These are phyloP conservation scores for Peromyscus melanophrys DNA, from an alignment of 2,797 vertebrate genomes.

Conservation along the genomic window DNA sequence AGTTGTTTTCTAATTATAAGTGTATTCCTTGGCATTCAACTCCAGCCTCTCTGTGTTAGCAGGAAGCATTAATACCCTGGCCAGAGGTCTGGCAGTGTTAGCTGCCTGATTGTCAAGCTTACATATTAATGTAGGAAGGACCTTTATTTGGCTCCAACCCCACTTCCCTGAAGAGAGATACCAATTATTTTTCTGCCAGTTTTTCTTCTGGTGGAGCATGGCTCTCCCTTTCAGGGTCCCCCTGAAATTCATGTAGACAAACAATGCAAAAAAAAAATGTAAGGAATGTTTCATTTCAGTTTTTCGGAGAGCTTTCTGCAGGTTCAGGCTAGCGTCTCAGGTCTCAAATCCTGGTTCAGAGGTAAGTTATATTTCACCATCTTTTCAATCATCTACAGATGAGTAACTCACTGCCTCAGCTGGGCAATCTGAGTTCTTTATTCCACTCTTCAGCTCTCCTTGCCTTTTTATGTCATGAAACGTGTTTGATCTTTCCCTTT, in stretches of 20 bases:
- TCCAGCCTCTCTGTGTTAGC: constrained; percentile 31
- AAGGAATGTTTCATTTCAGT: constrained; percentile 66
- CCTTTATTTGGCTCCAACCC: not conserved
- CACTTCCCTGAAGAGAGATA: constrained; percentile 53
- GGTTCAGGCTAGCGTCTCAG: rapidly evolving
- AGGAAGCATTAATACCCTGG: constrained; percentile 78
- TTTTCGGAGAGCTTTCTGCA: constrained; percentile 29
- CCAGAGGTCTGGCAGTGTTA: constrained; percentile 76
- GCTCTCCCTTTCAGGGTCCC: constrained; percentile 24
- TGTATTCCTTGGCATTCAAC: constrained; percentile 63
- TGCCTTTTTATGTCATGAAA: rapidly evolving
- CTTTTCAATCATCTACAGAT: not conserved
- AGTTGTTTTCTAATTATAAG: constrained; percentile 81
- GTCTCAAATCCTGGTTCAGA: not conserved
- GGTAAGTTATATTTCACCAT: not conserved
- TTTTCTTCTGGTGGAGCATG: constrained; percentile 76
- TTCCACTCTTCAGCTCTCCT: not conserved
- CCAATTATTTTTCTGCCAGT: constrained; percentile 81
- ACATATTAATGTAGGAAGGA: constrained; percentile 75
- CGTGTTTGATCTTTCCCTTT: not conserved
- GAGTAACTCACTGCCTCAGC: not conserved
- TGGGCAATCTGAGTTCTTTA: not conserved
- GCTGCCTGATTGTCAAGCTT: constrained; percentile 68
- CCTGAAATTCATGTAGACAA: constrained; percentile 72
- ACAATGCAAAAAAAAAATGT: constrained; percentile 65